Conservation (phyloP, 2,888 invertebrate species). For the Protonemura montana region DNA sequence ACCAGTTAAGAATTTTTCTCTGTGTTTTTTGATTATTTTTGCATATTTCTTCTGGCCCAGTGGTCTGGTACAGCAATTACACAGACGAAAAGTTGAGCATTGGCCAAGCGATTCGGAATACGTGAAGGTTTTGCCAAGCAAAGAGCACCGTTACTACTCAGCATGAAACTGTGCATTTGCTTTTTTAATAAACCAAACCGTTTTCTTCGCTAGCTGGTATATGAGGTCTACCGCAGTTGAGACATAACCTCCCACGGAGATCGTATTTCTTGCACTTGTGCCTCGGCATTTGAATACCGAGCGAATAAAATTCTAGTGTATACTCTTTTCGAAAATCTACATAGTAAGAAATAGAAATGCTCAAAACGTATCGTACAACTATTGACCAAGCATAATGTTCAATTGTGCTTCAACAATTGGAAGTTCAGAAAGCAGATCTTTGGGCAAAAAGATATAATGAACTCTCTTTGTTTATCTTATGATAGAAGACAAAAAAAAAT, state of each 20-base stretch:
- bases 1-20: conserved; percentile 36
- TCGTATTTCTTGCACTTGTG: not conserved
- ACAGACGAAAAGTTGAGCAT: conserved; percentile 22
- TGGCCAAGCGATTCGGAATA: conserved; percentile 25
- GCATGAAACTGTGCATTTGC: conserved; percentile 22
- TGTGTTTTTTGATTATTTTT: conserved; percentile 37
- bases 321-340: not conserved
- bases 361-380: no score
- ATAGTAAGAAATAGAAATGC: no score
- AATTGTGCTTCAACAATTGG: no score
- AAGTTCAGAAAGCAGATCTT: no score
- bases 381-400: no score
- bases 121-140: conserved; percentile 30
- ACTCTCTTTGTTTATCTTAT: no score
- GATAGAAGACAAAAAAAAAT: no score
- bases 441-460: no score
- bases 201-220: conserved; percentile 18
- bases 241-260: conserved; percentile 13
- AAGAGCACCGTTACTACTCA: conserved; percentile 13
- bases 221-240: conserved; percentile 27
- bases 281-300: not conserved
- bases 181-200: conserved; percentile 33
- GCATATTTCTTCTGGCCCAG: conserved; percentile 38
- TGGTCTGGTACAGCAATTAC: conserved; percentile 30
- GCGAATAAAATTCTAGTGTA: not conserved